These are phyloP conservation scores for Elaeidobius kamerunicus DNA, from an alignment of 2,888 invertebrate genomes.

Conservation along the genomic window DNA sequence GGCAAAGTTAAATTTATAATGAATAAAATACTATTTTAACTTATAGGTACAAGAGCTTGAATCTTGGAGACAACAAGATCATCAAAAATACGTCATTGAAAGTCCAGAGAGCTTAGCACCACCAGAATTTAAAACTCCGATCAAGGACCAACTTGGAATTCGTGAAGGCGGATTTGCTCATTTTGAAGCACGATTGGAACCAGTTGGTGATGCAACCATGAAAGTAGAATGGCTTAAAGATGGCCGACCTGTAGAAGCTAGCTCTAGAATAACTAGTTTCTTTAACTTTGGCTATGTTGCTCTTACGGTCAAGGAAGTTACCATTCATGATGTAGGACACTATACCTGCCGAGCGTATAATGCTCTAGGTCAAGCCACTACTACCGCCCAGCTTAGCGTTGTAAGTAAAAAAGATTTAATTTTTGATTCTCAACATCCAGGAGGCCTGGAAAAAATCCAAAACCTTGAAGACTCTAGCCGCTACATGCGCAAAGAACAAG, in stretches of 20 bases:
- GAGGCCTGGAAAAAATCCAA: slow-evolving; percentile 88
- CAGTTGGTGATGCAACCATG: slow-evolving; percentile 85
- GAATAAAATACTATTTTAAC: not conserved
- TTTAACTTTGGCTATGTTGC: slow-evolving; percentile 96
- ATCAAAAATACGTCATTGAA: slow-evolving; percentile 77
- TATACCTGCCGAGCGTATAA: slow-evolving; percentile 90
- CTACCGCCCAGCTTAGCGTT: slow-evolving; percentile 78
- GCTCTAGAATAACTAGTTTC: slow-evolving; percentile 89
- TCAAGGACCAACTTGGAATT: slow-evolving; percentile 81
- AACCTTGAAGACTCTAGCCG: slow-evolving; percentile 80
- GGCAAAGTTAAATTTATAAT: too few species aligned
- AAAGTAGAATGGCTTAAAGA: slow-evolving; percentile 92
- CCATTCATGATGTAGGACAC: slow-evolving; percentile 83
- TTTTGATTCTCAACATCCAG: slow-evolving; percentile 88
- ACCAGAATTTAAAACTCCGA: slow-evolving; percentile 86
- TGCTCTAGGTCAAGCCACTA: slow-evolving; percentile 79
- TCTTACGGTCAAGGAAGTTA: slow-evolving; percentile 87
- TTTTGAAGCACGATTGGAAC: slow-evolving; percentile 92
- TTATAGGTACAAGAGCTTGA: slow-evolving; percentile 74
- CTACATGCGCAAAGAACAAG: slow-evolving; percentile 62
- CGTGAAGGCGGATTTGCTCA: slow-evolving; percentile 93
- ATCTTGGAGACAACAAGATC: slow-evolving; percentile 80
- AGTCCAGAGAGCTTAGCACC: slow-evolving; percentile 73
- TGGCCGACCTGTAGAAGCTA: slow-evolving; percentile 85
- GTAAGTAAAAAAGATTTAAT: slow-evolving; percentile 82